phyloP scores from a whole-genome alignment of 1,140 invertebrate genomes.

The Nixonia krombeini region DNA sequence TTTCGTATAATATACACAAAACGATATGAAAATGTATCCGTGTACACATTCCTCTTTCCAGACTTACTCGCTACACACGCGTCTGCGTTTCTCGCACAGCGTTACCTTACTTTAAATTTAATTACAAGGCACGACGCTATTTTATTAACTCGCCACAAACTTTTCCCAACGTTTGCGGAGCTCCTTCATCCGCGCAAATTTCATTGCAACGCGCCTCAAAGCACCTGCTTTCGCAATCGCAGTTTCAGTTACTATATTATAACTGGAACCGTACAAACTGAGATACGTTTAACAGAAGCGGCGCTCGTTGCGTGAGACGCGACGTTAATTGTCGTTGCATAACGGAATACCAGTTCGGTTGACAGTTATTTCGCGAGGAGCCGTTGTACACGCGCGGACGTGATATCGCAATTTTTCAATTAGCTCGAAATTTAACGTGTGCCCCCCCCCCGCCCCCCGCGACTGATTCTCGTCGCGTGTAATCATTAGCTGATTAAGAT shows the following conservation, averaged over 20 bases:
- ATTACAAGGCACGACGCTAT: too few relatives aligned
- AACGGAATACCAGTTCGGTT: conserved; percentile 25
- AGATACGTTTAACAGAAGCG: conserved; percentile 32
- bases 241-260: too few relatives aligned
- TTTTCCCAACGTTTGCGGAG: not conserved
- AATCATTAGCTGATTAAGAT: too few relatives aligned
- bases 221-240: too few relatives aligned
- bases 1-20: too few relatives aligned
- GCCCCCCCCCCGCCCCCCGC: not conserved
- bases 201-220: not conserved
- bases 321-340: conserved; percentile 46
- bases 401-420: conserved; percentile 26
- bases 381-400: conserved; percentile 28
- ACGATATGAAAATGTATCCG: too few relatives aligned
- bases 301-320: conserved; percentile 29
- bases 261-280: conserved; percentile 1
- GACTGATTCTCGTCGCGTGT: conserved; percentile 21
- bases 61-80: too few relatives aligned
- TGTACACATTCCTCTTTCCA: too few relatives aligned
- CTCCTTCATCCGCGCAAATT: not conserved
- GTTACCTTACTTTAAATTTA: too few relatives aligned
- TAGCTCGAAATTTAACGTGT: not conserved
- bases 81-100: too few relatives aligned
- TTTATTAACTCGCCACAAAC: too few relatives aligned
- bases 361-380: conserved; percentile 30